Percentiles rank a stretch among this genome's conserved stretches.
Conservation (phyloP, 2,888 invertebrate species). For the Papilio demoleus region DNA sequence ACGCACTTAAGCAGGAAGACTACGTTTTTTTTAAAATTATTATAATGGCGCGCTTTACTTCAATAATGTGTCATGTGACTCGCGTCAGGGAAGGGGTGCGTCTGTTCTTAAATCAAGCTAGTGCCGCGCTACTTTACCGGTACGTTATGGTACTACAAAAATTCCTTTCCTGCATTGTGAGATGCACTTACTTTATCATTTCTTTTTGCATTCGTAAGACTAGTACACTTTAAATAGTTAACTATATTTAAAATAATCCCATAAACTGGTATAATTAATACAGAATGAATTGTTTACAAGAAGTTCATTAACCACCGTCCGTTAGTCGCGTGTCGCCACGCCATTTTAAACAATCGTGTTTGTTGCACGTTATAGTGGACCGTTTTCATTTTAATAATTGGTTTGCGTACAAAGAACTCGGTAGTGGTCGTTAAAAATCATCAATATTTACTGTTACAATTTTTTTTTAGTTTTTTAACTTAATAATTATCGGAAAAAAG, state of each 20-base stretch:
- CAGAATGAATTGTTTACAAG: conserved; percentile 22
- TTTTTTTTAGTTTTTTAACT: background rate
- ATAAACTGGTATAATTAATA: background rate
- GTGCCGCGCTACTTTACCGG: too few relatives aligned
- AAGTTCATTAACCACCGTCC: conserved; percentile 28
- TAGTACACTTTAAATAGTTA: background rate
- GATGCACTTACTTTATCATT: too few relatives aligned
- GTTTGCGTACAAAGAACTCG: conserved; percentile 21
- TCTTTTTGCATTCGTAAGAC: too few relatives aligned
- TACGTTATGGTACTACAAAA: too few relatives aligned
- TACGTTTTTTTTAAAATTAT: too few relatives aligned
- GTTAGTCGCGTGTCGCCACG: conserved; percentile 22
- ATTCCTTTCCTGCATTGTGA: too few relatives aligned
- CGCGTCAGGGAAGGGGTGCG: too few relatives aligned
- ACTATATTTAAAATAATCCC: background rate
- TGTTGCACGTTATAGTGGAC: conserved; percentile 13
- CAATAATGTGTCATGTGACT: too few relatives aligned
- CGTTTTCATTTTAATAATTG: conserved; percentile 29
- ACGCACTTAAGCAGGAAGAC: too few relatives aligned
- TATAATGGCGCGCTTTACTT: too few relatives aligned
- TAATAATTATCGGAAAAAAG: background rate
- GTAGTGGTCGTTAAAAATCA: conserved; percentile 10
- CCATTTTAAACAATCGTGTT: conserved; percentile 29
- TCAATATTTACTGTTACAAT: background rate
- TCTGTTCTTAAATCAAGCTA: too few relatives aligned